phyloP scores from a whole-genome alignment of 2,113 vertebrate genomes.

The Bettongia penicillata region DNA sequence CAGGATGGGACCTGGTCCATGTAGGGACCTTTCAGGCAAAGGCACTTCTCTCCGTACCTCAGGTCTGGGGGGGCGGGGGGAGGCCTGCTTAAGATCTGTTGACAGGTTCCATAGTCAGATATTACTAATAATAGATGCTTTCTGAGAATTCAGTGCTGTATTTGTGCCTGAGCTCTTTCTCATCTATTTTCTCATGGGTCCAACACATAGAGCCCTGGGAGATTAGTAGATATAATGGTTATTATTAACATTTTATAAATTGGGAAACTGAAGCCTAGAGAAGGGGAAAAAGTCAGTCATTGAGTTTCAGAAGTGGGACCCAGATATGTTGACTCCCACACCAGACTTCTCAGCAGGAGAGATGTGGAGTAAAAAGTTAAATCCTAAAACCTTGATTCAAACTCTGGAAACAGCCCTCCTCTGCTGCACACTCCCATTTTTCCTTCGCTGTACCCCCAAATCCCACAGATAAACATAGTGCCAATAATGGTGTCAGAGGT shows the following conservation, averaged over 20 bases:
- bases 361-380: neutral
- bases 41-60: neutral
- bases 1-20: neutral
- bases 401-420: neutral
- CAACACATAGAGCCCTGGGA: no score
- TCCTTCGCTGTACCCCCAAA: neutral
- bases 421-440: neutral
- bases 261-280: slow-evolving; percentile 31
- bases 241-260: neutral
- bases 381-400: neutral
- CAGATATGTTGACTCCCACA: neutral
- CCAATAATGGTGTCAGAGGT: neutral
- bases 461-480: neutral
- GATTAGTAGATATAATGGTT: neutral
- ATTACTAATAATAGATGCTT: neutral
- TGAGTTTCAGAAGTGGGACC: neutral
- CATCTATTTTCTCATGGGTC: accelerated
- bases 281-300: neutral
- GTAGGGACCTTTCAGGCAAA: neutral
- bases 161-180: neutral
- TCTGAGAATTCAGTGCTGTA: neutral
- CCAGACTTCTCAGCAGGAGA: neutral
- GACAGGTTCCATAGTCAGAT: neutral
- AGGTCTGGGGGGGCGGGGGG: neutral
- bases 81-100: neutral